Evolutionary conservation across 1,140 invertebrate species (phyloP).

Genomic region (Medauroidea extradentata): DNA sequence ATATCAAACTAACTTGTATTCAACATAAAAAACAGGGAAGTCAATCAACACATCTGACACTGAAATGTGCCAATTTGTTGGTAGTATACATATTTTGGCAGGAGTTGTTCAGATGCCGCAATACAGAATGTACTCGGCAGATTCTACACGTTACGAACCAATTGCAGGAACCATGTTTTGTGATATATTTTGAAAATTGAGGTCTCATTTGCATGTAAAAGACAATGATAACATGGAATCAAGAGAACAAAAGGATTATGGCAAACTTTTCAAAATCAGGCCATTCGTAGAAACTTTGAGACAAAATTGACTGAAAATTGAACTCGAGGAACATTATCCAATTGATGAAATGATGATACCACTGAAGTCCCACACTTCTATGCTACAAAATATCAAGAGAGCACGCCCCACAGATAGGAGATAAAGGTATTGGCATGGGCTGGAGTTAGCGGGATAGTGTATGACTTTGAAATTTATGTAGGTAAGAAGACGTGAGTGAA

Average conservation of each 20-base stretch:
- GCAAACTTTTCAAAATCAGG: conserved; percentile 17
- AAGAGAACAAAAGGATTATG: conserved; percentile 1
- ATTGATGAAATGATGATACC: conserved; percentile 34
- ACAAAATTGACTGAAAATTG: conserved; percentile 25
- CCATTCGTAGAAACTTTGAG: conserved; percentile 15
- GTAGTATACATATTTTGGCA: too few relatives aligned
- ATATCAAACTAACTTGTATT: too few relatives aligned
- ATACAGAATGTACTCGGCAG: too few relatives aligned
- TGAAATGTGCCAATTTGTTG: too few relatives aligned
- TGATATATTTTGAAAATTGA: too few relatives aligned
- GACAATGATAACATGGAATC: conserved; percentile 10
- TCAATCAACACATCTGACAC: too few relatives aligned
- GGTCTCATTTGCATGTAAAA: conserved; percentile 16
- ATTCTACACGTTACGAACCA: too few relatives aligned
- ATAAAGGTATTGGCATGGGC: conserved; percentile 27
- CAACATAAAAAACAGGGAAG: too few relatives aligned
- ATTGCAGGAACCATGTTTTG: too few relatives aligned
- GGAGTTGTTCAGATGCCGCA: too few relatives aligned
- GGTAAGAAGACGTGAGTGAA: conserved; percentile 9
- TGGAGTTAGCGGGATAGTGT: conserved; percentile 18
- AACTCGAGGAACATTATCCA: conserved; percentile 36
- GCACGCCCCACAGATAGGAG: conserved; percentile 32
- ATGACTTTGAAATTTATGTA: conserved; percentile 26
- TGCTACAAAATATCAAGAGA: conserved; percentile 29
- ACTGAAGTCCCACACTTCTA: conserved; percentile 27